Base-by-base conservation (phyloP, 2,113 vertebrate genomes). In the Amphiprion ocellaris region DNA sequence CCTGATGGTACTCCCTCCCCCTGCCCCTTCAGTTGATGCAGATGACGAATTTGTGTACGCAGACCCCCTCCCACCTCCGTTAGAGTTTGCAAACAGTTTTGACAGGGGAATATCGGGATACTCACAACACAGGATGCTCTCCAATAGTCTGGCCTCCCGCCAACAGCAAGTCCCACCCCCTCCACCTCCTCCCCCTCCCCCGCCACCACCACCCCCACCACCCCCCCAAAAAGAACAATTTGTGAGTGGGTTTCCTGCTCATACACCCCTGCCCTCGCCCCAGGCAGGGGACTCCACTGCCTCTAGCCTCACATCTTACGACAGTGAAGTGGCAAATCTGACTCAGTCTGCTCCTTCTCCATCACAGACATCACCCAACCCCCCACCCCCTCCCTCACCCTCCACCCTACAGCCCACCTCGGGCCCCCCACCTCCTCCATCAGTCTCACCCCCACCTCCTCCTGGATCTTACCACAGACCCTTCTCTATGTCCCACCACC, bases 71-170 rank as follows among this genome's bases (percentile, higher is more conserved):
- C 97, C 97, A 0, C 97, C 97, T 0, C 97, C 97, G 0, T 86
- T 97, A 28, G 95, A 98, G 91, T 97, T 98, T 79, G 96, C 97
- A n/a, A 98, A 98, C 85, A 98, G 96, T 82, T 98, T 97, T 19
- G 97, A 98, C 79, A 69, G 90, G 85, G 95, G 91, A 15, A 67
- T 82, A 28, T 61, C 90, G 1, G 88, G 74, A 56, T 94, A 94
- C 67, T 69, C 89, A 1, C 89, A 93, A 54, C 89, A 63, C 0
- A 79, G 86, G 47, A 85, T 87, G 77, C 87, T 87, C n/a, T 74
- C 80, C 28, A 92, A 92, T 65, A 93, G 79, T 69, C 19, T 91
- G 50, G n/a, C 69, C 23, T 79, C 72, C 23, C 89, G 84, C 26
- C 92, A 91, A 63, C 90, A 91, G 78, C 89, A 90, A 62, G 77